Evolutionary conservation across 2,797 vertebrate genomes (phyloP).

Genomic region (Clarias pachynema): DNA sequence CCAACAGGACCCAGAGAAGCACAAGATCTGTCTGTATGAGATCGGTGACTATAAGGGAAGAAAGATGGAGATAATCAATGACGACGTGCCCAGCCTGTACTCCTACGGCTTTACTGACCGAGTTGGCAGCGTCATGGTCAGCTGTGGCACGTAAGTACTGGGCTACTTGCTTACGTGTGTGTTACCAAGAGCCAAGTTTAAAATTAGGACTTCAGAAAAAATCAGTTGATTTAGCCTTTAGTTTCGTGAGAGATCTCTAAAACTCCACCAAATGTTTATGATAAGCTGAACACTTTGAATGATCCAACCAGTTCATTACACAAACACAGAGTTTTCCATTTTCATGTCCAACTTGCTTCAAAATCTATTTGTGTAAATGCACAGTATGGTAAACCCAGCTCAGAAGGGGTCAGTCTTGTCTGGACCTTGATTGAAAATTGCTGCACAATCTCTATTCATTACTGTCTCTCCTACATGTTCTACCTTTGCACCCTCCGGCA

Average conservation of each 20-base stretch:
- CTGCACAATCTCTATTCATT: constrained; percentile 30
- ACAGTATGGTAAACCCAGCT: neutral
- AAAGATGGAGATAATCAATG: constrained; percentile 69
- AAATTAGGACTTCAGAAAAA: constrained; percentile 31
- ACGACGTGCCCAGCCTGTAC: constrained; percentile 66
- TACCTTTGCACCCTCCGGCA: constrained; percentile 24
- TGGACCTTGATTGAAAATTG: constrained; percentile 22
- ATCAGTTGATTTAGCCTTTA: constrained; percentile 2
- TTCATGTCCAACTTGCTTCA: neutral
- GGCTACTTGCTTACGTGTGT: constrained; percentile 18
- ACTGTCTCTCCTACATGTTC: constrained; percentile 22
- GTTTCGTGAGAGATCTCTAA: neutral
- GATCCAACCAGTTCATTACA: neutral
- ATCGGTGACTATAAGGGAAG: constrained; percentile 62
- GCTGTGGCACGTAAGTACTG: constrained; percentile 75
- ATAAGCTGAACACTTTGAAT: constrained; percentile 17
- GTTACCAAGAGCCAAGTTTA: constrained; percentile 1
- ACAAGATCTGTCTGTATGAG: constrained; percentile 75
- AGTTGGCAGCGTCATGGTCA: constrained; percentile 69
- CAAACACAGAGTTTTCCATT: neutral
- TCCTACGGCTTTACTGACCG: constrained; percentile 64
- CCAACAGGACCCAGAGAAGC: constrained; percentile 73
- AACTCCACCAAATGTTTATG: neutral
- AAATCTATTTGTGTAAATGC: neutral
- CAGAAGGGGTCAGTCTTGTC: constrained; percentile 21